Evolutionary conservation across 2,888 invertebrate genomes (phyloP).

Genomic region (Hirtodrosophila histrioides): DNA sequence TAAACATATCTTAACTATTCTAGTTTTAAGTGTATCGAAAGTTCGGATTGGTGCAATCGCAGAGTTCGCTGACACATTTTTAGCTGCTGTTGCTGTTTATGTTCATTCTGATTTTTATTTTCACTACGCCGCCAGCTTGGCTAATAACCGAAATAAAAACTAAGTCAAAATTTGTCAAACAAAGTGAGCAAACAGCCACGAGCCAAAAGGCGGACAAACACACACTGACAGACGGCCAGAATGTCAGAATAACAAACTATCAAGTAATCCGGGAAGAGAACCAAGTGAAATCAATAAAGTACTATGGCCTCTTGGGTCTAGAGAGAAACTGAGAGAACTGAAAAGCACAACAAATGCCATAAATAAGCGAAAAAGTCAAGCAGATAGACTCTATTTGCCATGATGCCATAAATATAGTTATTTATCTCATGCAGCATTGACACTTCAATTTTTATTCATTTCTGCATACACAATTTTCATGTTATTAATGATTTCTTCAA

Average conservation of each 20-base stretch:
- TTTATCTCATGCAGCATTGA: conserved; percentile 25
- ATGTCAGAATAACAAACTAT: conserved; percentile 12
- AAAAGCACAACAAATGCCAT: conserved; percentile 49
- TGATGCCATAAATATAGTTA: conserved; percentile 32
- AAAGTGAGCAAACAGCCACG: conserved; percentile 23
- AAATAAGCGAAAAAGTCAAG: conserved; percentile 26
- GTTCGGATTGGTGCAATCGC: conserved; percentile 8
- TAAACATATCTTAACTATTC: neutral
- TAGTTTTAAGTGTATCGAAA: conserved; percentile 13
- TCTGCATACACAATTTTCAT: too few relatives aligned
- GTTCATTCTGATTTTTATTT: conserved; percentile 45
- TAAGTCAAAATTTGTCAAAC: conserved; percentile 41
- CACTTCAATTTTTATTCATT: conserved; percentile 2
- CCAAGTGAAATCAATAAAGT: conserved; percentile 50
- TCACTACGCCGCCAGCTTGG: conserved; percentile 60
- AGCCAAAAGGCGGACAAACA: conserved; percentile 6
- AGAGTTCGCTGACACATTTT: conserved; percentile 42
- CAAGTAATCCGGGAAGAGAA: conserved; percentile 6
- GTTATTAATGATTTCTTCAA: too few relatives aligned
- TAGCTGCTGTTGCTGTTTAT: conserved; percentile 6
- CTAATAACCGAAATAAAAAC: conserved; percentile 66
- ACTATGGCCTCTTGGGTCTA: conserved; percentile 17
- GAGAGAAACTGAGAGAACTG: conserved; percentile 19
- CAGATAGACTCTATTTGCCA: conserved; percentile 17
- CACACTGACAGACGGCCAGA: neutral